phyloP scores from a whole-genome alignment of 2,888 invertebrate genomes.

The Galeopsomyia nigrocyanea region DNA sequence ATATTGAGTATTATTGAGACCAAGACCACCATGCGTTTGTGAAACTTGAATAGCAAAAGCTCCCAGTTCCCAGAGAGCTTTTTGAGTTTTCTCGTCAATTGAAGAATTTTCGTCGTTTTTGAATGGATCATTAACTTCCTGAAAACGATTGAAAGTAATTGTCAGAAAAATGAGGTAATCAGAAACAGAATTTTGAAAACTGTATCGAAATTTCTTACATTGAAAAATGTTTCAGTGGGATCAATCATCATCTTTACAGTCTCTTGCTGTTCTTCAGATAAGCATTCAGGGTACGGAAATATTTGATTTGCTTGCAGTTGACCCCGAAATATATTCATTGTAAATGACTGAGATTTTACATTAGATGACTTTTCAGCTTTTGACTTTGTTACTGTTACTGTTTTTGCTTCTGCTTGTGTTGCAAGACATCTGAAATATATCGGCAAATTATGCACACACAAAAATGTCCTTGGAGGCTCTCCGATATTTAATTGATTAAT shows the following conservation, averaged over 20 bases:
- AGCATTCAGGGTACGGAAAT: constrained; percentile 93
- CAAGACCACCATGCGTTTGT: constrained; percentile 87
- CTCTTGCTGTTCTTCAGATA: constrained; percentile 87
- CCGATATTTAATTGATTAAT: background rate
- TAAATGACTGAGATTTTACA: constrained; percentile 82
- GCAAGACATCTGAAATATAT: constrained; percentile 58
- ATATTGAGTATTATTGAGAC: constrained; percentile 93
- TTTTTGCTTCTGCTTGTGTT: constrained; percentile 58
- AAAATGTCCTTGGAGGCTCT: too few species aligned
- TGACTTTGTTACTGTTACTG: constrained; percentile 50
- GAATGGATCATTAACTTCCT: constrained; percentile 90
- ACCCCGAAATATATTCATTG: constrained; percentile 94
- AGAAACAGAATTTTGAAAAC: background rate
- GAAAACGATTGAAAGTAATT: constrained; percentile 14
- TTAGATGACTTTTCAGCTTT: constrained; percentile 65
- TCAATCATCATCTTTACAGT: constrained; percentile 85
- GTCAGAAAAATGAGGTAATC: too few species aligned
- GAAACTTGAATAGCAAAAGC: constrained; percentile 94
- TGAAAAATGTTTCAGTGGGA: constrained; percentile 84
- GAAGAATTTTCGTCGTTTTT: constrained; percentile 86
- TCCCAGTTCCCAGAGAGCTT: constrained; percentile 91
- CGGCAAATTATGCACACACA: too few species aligned
- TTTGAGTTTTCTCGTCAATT: constrained; percentile 81
- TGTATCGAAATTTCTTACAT: constrained; percentile 69
- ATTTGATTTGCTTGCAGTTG: constrained; percentile 86